Evolutionary conservation across 2,888 invertebrate species (phyloP), one percentile per base, ranked within the genome.

Genomic region (Clanis bilineata): DNA sequence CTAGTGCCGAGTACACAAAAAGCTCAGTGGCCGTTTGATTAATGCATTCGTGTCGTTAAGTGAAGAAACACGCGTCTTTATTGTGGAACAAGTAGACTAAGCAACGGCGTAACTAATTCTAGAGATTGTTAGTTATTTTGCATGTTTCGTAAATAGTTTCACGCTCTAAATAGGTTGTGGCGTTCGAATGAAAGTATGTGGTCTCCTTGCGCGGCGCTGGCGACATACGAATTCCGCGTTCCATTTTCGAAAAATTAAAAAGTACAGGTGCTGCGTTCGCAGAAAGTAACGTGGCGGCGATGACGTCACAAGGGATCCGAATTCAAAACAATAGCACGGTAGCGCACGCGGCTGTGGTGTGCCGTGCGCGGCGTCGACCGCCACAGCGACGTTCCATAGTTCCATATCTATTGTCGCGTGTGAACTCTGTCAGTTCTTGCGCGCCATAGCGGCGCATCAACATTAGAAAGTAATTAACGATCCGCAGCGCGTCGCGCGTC

Each of bases 41-140:
- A 83, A 86, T 85, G 83, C 79, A 85, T 83, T 76, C 80, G 81
- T 83, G 84, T 84, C 84, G 80, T 80, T 79, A 76, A 78, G 80
- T 88, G 85, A 86, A 86, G 88, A 88, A 89, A 88, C 87, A 78
- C 73, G 71, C 78, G 76, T 85, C 79, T 85, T 83, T 82, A 85
- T 82, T 83, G 81, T 87, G 76, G 77, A 82, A 79, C 83, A 85
- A 87, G 84, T 85, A 83, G 85, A 87, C 73, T 88, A 82, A 84
- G 85, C 89, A 85, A 88, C 84, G 70, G 90, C 90, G 90, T 88
- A 89, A 89, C 91, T 89, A 91, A 90, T 90, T 88, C 86, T 82
- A 78, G 86, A 90, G 91, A 91, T 91, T 88, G 91, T 92, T 83
- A 86, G 82, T 89, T 89, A 90, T 91, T 92, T 91, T 91, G 90